Conservation (phyloP, 2,797 vertebrate genomes). For the Poeciliopsis presidionis region DNA sequence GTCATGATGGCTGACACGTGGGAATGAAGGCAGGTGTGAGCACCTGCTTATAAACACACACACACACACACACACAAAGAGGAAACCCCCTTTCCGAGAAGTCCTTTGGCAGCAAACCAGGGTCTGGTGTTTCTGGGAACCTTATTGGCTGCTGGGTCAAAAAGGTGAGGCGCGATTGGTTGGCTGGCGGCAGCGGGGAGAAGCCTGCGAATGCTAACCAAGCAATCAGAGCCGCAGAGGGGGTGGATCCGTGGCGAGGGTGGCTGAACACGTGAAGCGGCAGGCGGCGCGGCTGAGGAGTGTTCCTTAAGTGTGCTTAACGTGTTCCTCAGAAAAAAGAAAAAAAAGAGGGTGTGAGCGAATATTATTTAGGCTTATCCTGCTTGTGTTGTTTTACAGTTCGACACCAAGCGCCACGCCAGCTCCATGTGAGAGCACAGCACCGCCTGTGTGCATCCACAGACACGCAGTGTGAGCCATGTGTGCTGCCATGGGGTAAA, state of each 20-base stretch:
- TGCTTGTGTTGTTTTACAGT: conserved; percentile 10
- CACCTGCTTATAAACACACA: conserved; percentile 20
- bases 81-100: conserved; percentile 3
- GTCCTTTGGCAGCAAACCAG: conserved; percentile 26
- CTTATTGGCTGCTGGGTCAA: conserved; percentile 40
- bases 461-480: conserved; percentile 39
- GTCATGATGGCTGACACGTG: conserved; percentile 53
- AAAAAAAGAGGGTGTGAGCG: conserved; percentile 28
- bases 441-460: conserved; percentile 6
- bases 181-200: conserved; percentile 6
- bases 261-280: conserved; percentile 69
- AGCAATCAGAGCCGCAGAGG: conserved; percentile 59
- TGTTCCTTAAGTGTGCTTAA: conserved; percentile 57
- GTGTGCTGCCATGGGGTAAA: conserved; percentile 37
- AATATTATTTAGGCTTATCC: conserved; percentile 11
- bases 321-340: conserved; percentile 56
- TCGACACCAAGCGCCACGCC: background rate
- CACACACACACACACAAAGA: background rate
- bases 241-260: conserved; percentile 47
- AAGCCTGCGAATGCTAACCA: conserved; percentile 52
- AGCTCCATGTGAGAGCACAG: conserved; percentile 32
- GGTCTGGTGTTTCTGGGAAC: conserved; percentile 25
- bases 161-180: conserved; percentile 53
- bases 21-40: conserved; percentile 20
- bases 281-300: conserved; percentile 33